These are phyloP conservation scores for Pelecanus crispus DNA, from an alignment of 2,113 vertebrate genomes.

Conservation along the genomic window DNA sequence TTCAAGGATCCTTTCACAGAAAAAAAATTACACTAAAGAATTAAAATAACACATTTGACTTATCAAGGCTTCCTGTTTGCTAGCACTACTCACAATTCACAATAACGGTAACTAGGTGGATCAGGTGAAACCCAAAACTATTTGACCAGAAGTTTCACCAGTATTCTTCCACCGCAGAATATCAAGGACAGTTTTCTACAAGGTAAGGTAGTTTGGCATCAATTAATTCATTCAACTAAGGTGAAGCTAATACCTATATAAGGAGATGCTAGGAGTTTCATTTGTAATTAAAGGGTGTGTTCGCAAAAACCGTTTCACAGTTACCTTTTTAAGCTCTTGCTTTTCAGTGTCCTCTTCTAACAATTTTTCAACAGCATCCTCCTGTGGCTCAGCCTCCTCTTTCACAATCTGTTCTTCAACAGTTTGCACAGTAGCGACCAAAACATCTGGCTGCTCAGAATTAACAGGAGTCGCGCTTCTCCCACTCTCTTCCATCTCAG, in stretches of 20 bases:
- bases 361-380: constrained; percentile 62
- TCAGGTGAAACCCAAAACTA: background rate
- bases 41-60: background rate
- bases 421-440: constrained; percentile 63
- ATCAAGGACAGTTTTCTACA: background rate
- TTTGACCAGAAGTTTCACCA: background rate
- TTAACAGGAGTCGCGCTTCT: constrained; percentile 95
- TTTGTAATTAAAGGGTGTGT: background rate
- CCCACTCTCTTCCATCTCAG: constrained; percentile 95
- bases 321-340: constrained; percentile 88
- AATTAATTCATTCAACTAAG: background rate
- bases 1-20: background rate
- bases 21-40: background rate
- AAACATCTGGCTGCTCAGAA: constrained; percentile 86
- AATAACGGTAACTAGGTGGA: background rate
- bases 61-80: background rate
- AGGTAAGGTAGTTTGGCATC: background rate
- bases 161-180: background rate
- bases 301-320: background rate
- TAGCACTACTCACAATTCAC: background rate
- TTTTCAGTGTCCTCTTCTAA: constrained; percentile 74
- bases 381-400: background rate
- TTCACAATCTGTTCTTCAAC: constrained; percentile 20
- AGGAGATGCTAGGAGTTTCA: background rate
- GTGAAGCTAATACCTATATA: background rate